Base-by-base conservation (phyloP, 2,888 invertebrate species). In the Laothoe populi region DNA sequence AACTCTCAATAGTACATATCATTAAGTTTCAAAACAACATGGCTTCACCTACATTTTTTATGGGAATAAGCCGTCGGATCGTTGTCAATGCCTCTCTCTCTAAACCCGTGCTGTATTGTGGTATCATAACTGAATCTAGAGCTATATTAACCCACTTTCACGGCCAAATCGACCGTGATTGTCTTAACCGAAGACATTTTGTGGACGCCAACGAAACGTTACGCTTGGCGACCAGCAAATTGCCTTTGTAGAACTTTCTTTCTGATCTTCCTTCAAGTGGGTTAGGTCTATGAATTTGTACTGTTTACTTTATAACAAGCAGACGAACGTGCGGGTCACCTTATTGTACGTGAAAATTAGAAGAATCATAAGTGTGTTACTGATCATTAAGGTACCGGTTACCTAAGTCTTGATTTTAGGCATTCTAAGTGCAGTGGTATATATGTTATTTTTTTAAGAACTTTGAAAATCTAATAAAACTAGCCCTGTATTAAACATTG, bases 181-280 rank as follows among this genome's bases (percentile, higher is more conserved):
- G 64, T 66, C 69, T 70, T 65, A 63, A 75, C 64, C 46, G 8
- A 26, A 26, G 21, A 42, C 59, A 60, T 70, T 75, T 79, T 81
- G 79, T 82, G 75, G 73, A 74, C 67, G 66, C 61, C 57, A 63
- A 65, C 62, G 62, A 75, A 71, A 61, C 65, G 85, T 81, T 80
- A 84, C 87, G 88, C 78, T 82, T 69, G 63, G 71, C 66, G 74
- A 70, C 72, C 70, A 73, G 62, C 78, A 81, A 86, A 87, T 82
- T 84, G 78, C 73, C 61, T 75, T n/a, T 81, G 81, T 70, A 77
- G 78, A 68, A 79, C 86, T 89, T 87, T 87, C 86, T 76, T 81
- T 77, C 67, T 66, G 61, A 72, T 70, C 40, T 60, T 67, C 63
- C 66, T 63, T 66, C 70, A 77, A 78, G 76, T 82, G 70, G 78